These are phyloP conservation scores for Peribatodes rhomboidaria DNA, from an alignment of 2,888 invertebrate genomes.

Conservation along the genomic window DNA sequence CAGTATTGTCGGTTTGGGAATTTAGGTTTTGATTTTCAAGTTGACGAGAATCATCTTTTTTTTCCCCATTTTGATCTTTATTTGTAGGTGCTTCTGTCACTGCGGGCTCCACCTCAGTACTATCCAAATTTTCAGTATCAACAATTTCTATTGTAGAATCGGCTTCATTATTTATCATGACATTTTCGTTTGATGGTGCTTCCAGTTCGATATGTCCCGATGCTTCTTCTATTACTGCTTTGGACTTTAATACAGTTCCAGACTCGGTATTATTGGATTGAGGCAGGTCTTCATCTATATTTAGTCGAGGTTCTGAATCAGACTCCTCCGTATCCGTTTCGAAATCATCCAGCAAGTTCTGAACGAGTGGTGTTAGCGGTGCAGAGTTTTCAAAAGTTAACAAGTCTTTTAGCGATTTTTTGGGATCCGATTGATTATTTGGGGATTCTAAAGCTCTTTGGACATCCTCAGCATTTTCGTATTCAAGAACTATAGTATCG, in stretches of 20 bases:
- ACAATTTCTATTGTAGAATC: slow-evolving; percentile 35
- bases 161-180: slow-evolving; percentile 37
- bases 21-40: not conserved
- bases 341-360: slow-evolving; percentile 73
- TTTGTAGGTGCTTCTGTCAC: slow-evolving; percentile 14
- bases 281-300: slow-evolving; percentile 59
- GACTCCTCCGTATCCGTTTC: slow-evolving; percentile 65
- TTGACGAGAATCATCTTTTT: not conserved
- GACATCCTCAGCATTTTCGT: slow-evolving; percentile 64
- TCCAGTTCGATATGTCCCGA: not conserved
- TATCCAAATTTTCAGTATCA: slow-evolving; percentile 27
- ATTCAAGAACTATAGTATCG: slow-evolving; percentile 73
- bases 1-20: not conserved
- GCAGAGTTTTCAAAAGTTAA: slow-evolving; percentile 66
- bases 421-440: slow-evolving; percentile 25
- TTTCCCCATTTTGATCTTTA: not conserved
- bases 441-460: slow-evolving; percentile 62
- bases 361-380: slow-evolving; percentile 70
- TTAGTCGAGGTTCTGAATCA: slow-evolving; percentile 60
- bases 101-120: slow-evolving; percentile 17
- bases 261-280: slow-evolving; percentile 31
- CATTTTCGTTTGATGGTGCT: slow-evolving; percentile 32
- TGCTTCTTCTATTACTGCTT: not conserved
- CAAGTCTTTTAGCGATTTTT: slow-evolving; percentile 66
- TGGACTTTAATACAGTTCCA: not conserved